Evolutionary conservation across 2,888 invertebrate species (phyloP), one percentile per base, ranked within the genome.

Genomic region (Noctua janthe): DNA sequence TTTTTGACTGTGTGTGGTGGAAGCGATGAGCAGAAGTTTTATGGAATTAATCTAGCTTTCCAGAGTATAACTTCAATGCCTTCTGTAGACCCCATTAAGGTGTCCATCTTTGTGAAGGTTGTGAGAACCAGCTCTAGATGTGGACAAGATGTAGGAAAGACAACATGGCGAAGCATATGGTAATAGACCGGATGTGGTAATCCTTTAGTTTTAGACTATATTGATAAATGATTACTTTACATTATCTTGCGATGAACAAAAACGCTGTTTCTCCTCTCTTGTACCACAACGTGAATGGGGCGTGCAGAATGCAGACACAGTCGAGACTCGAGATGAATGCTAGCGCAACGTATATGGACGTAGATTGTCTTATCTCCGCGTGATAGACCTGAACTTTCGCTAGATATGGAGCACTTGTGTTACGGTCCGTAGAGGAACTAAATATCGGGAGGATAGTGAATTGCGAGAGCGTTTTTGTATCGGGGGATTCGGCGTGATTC

Each of bases 291-390:
- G 77, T 88, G 84, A 89, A 91, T 92, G 91, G 92, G 29, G 92
- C 92, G 91, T 74, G 59, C 66, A 79, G n/a, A 66, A 85, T 92
- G 81, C 89, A 89, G 89, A 90, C 89, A 86, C 86, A 89, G 86
- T 84, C 78, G 86, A 69, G 69, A 35, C 43, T 15, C 43, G 7
- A 91, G 90, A 91, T 92, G 90, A 93, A 91, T 92, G 93, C 91
- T 88, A 88, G 90, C 83, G 80, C 81, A 89, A 88, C 93, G 84
- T 92, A 93, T 93, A 92, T 91, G 94, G 94, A 91, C 90, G 87
- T 85, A 83, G 81, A 84, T 84, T 86, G 83, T 80, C 71, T 74
- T 81, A 83, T 84, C 82, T 88, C 76, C 80, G 83, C 85, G 82
- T 82, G 81, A 76, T 76, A 76, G 83, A 86, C 85, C 85, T 89